Evolutionary conservation across 2,888 invertebrate species (phyloP).

Genomic region (Timandra comae): DNA sequence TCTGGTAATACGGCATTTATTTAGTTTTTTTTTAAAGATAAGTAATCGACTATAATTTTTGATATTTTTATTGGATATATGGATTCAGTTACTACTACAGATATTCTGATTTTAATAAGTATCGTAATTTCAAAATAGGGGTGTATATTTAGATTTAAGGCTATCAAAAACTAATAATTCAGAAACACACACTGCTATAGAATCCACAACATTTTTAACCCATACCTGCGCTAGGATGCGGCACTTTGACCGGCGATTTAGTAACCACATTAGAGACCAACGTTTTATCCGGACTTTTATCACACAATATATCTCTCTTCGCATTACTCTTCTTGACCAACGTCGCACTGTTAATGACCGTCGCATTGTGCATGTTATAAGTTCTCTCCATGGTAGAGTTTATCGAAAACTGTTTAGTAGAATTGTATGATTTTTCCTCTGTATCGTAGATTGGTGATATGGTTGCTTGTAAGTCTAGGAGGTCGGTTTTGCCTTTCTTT

Average conservation of each 20-base stretch:
- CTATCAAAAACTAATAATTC: too few species aligned
- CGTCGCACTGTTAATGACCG: conserved; percentile 55
- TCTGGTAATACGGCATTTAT: too few species aligned
- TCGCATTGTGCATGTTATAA: conserved; percentile 41
- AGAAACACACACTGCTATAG: too few species aligned
- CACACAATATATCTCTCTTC: conserved; percentile 54
- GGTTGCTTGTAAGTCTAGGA: conserved; percentile 52
- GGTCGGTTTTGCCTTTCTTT: conserved; percentile 41
- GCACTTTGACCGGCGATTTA: conserved; percentile 29
- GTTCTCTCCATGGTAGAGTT: conserved; percentile 34
- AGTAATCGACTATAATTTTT: too few species aligned
- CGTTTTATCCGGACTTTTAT: conserved; percentile 44
- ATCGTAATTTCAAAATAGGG: too few species aligned
- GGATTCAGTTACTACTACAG: too few species aligned
- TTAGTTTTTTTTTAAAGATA: too few species aligned
- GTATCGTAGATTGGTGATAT: conserved; percentile 68
- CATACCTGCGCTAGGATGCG: conserved; percentile 38
- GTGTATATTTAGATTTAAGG: too few species aligned
- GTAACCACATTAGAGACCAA: conserved; percentile 26
- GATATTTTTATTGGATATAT: too few species aligned
- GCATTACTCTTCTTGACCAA: conserved; percentile 43
- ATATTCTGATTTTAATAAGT: too few species aligned
- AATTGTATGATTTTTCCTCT: conserved; percentile 52
- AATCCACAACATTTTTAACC: too few species aligned
- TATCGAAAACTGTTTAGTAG: too few species aligned